phyloP scores from a whole-genome alignment of 2,113 vertebrate genomes.

The cattle (Bos taurus) region DNA sequence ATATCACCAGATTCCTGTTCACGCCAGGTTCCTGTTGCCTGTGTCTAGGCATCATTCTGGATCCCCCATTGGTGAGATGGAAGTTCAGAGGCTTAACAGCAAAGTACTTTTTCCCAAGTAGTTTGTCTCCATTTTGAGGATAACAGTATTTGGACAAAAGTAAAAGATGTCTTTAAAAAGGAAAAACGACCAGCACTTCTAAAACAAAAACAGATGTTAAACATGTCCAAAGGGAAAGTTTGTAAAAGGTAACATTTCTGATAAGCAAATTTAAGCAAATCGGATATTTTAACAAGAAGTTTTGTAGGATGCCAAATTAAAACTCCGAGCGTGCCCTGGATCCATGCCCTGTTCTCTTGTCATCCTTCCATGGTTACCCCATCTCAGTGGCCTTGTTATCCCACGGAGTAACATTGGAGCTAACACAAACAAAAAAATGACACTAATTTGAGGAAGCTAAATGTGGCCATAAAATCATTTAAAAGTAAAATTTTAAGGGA shows the following conservation, averaged over 20 bases:
- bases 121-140: neutral
- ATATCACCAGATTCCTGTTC: neutral
- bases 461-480: neutral
- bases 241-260: neutral
- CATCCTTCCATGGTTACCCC: neutral
- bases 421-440: neutral
- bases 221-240: constrained; percentile 16
- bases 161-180: neutral
- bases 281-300: constrained; percentile 26
- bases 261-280: constrained; percentile 24
- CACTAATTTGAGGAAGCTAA: neutral
- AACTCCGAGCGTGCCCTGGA: neutral
- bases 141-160: neutral
- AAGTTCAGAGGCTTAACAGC: neutral
- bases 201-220: constrained; percentile 53
- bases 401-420: neutral
- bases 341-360: neutral
- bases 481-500: neutral
- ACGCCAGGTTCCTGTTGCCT: neutral
- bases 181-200: neutral
- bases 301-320: neutral
- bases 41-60: neutral
- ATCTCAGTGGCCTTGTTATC: neutral
- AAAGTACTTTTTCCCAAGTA: neutral
- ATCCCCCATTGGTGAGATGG: neutral